Conservation (phyloP, 2,888 invertebrate genomes). For the Scaeva pyrastri region DNA sequence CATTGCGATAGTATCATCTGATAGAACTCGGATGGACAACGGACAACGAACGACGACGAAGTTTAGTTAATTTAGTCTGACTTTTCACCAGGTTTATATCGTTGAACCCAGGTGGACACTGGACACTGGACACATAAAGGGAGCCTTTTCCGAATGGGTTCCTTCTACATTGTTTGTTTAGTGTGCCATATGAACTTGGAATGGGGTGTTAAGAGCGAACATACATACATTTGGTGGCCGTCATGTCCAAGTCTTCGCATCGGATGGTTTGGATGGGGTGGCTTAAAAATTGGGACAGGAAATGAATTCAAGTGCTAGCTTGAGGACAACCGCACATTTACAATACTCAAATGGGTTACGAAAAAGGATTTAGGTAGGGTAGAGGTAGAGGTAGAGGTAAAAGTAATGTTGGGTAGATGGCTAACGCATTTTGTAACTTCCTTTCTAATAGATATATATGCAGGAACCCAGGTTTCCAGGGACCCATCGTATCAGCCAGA, state of each 20-base stretch:
- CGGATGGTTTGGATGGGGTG: constrained; percentile 11
- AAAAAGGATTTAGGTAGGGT: constrained; percentile 54
- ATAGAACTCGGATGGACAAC: no score
- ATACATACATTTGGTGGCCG: neutral
- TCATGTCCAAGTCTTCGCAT: neutral
- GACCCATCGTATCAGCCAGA: neutral
- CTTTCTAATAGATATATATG: neutral
- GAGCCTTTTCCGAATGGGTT: constrained; percentile 9
- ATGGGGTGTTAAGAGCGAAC: neutral
- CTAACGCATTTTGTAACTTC: constrained; percentile 33
- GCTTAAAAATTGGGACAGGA: constrained; percentile 59
- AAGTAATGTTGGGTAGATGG: constrained; percentile 25
- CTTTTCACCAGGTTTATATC: constrained; percentile 40
- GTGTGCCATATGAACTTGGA: constrained; percentile 27
- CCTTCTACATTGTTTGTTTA: constrained; percentile 55
- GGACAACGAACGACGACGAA: neutral
- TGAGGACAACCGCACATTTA: constrained; percentile 64
- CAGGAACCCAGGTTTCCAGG: no score
- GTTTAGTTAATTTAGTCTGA: constrained; percentile 67
- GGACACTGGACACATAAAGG: neutral
- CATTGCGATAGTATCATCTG: constrained; percentile 54
- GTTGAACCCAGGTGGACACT: neutral
- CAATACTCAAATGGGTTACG: constrained; percentile 59
- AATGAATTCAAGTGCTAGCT: constrained; percentile 64
- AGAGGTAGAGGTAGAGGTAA: no score